Evolutionary conservation across 2,113 vertebrate species (phyloP).

Genomic region (Phrynosoma platyrhinos): DNA sequence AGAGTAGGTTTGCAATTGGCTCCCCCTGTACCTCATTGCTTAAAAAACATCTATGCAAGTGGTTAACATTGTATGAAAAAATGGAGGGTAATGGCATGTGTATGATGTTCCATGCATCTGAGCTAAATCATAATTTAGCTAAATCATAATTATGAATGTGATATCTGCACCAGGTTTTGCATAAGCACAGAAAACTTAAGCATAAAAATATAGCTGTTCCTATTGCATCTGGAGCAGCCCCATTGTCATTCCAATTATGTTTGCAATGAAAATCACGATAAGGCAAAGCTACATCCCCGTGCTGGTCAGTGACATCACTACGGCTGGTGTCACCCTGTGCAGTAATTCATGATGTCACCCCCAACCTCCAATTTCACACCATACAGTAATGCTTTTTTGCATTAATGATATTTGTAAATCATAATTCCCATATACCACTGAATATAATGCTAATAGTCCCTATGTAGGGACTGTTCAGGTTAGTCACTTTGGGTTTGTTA

Average conservation of each 20-base stretch:
- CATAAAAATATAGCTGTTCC: neutral
- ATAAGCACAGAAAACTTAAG: neutral
- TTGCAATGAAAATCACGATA: neutral
- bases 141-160: neutral
- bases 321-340: no score
- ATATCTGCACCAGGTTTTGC: neutral
- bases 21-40: neutral
- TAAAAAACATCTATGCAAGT: neutral
- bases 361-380: no score
- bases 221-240: neutral
- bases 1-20: no score
- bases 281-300: neutral
- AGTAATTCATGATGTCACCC: no score
- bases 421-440: no score
- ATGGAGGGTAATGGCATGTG: neutral
- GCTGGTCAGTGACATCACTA: no score
- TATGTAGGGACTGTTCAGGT: no score
- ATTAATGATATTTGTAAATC: no score
- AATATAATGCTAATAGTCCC: no score
- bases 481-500: no score
- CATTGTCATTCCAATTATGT: neutral
- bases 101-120: neutral
- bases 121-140: neutral
- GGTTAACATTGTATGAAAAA: neutral
- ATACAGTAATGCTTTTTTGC: no score